These are phyloP conservation scores for Heterodera filipjevi DNA, from an alignment of 2,888 invertebrate genomes.

Conservation along the genomic window DNA sequence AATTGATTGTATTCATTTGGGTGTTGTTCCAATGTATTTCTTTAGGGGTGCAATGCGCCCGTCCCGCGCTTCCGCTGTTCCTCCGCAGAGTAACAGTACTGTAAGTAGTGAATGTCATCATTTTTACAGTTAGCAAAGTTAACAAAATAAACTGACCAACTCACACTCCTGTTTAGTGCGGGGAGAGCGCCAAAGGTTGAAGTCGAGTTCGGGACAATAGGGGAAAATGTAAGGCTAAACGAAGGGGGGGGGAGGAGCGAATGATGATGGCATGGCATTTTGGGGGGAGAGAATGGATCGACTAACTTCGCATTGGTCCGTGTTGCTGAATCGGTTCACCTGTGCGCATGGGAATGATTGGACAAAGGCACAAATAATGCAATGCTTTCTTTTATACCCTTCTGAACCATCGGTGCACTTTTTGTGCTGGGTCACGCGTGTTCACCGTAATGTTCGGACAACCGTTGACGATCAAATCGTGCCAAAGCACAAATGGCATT, in stretches of 20 bases:
- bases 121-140: not conserved
- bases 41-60: not conserved
- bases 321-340: slow-evolving; percentile 65
- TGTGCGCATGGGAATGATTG: slow-evolving; percentile 36
- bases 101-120: not conserved
- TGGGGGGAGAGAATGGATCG: not conserved
- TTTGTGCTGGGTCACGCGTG: slow-evolving; percentile 62
- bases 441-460: slow-evolving; percentile 64
- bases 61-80: slow-evolving; percentile 62
- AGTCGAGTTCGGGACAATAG: slow-evolving; percentile 64
- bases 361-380: not conserved
- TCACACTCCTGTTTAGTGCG: slow-evolving; percentile 65
- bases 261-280: slow-evolving; percentile 14
- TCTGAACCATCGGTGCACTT: slow-evolving; percentile 65
- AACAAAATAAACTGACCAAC: slow-evolving; percentile 33
- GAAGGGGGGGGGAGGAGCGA: not conserved
- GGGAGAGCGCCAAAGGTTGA: slow-evolving; percentile 65
- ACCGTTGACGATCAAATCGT: slow-evolving; percentile 64
- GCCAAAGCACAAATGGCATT: slow-evolving; percentile 63
- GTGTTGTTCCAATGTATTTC: not conserved
- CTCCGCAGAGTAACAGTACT: slow-evolving; percentile 62
- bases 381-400: slow-evolving; percentile 46
- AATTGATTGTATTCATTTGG: not conserved
- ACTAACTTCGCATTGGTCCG: slow-evolving; percentile 60
- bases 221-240: slow-evolving; percentile 61